Evolutionary conservation across 2,113 vertebrate species (phyloP), one percentile per base, ranked within the genome.

Genomic region (Lathamus discolor): DNA sequence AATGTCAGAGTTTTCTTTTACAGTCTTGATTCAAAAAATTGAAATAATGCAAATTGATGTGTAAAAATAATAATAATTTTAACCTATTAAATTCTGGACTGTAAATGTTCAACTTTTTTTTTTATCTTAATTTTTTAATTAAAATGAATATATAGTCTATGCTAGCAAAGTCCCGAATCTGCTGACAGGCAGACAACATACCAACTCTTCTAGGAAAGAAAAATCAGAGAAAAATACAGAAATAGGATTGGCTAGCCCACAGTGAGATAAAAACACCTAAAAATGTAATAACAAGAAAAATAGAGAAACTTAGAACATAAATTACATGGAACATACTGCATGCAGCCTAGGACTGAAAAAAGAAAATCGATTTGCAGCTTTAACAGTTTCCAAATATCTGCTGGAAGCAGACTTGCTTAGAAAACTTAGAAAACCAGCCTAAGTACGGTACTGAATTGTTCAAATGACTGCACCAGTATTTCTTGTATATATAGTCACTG

Each of bases 101-200:
- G 18, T 59, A 89, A 31, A 11, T 46, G 6, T 27, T 64, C 12
- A 5, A 33, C 28, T 72, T 72, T 51, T 29, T 46, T 44, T 76
- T n/a, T 29, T 4, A 18, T 11, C 96, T 96, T 91, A 94, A 79
- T 22, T 92, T 74, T 89, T 68, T 88, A 64, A 80, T 93, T 93
- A 70, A 91, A 44, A 88, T 93, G 25, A 93, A 82, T 69, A 48
- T 54, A 77, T n/a, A 90, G 69, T 64, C 89, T 66, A 92, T 37
- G 28, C 75, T 83, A 55, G 68, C 66, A 90, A 95, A 93, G 88
- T 94, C 88, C 69, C 96, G 97, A 97, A 95, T 90, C 51, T 70
- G 52, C 15, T 86, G 88, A 81, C 39, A 90, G 62, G 67, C 27
- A 17, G 4, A n/a, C 64, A 95, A 95, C 31, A 70, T 37, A 73